phyloP scores from a whole-genome alignment of 2,797 vertebrate genomes.

The Molossus alvarezi region DNA sequence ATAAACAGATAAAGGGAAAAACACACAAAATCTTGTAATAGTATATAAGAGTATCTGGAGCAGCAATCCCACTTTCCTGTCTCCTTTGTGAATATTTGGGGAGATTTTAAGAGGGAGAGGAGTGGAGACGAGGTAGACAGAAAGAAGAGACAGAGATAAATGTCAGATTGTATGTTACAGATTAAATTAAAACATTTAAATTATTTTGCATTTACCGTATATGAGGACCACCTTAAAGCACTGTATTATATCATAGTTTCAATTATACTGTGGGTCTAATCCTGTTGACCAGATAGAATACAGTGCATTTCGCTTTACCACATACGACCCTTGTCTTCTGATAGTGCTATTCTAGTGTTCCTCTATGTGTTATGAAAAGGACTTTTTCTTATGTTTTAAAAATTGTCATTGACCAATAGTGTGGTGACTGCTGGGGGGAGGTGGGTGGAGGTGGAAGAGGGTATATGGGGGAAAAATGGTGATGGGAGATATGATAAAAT shows the following conservation, averaged over 20 bases:
- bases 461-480: not conserved
- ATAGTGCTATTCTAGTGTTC: slow-evolving; percentile 22
- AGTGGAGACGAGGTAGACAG: not conserved
- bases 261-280: slow-evolving; percentile 39
- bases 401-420: not conserved
- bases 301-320: slow-evolving; percentile 61
- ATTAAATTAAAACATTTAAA: slow-evolving; percentile 56
- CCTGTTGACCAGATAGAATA: slow-evolving; percentile 22
- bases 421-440: not conserved
- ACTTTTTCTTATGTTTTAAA: slow-evolving; percentile 56
- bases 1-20: slow-evolving; percentile 20
- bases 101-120: slow-evolving; percentile 57
- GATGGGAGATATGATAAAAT: not conserved
- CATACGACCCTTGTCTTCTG: slow-evolving; percentile 15
- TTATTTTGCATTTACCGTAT: slow-evolving; percentile 60
- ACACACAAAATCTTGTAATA: slow-evolving; percentile 17
- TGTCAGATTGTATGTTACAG: slow-evolving; percentile 36
- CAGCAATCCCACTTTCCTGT: slow-evolving; percentile 1
- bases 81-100: slow-evolving; percentile 61
- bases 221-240: not conserved
- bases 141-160: slow-evolving; percentile 50
- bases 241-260: slow-evolving; percentile 42
- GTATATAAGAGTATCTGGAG: slow-evolving; percentile 44
- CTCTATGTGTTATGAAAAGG: slow-evolving; percentile 44
- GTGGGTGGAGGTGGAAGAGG: not conserved